Evolutionary conservation across 2,797 vertebrate species (phyloP).

Genomic region (Odontamblyopus lacepedii): DNA sequence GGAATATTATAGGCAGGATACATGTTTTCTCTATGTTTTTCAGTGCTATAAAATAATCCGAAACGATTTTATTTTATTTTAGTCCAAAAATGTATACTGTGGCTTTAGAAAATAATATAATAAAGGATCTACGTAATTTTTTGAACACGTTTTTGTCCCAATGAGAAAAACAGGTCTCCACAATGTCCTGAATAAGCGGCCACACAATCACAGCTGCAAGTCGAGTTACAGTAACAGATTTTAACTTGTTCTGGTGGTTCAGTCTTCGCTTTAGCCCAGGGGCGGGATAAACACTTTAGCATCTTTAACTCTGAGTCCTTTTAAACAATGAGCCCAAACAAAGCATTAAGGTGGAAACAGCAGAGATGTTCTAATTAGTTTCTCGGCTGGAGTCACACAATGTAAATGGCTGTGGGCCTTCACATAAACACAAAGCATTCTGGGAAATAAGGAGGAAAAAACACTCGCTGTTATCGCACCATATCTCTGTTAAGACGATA

Average conservation of each 20-base stretch:
- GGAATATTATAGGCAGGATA: too few relatives aligned
- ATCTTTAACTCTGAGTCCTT: constrained; percentile 86
- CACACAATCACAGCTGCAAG: background rate
- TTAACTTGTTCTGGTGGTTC: background rate
- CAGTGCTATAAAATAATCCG: too few relatives aligned
- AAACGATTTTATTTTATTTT: too few relatives aligned
- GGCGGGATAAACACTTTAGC: constrained; percentile 81
- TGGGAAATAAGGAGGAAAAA: constrained; percentile 24
- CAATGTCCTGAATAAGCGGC: too few relatives aligned
- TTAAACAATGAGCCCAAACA: constrained; percentile 93
- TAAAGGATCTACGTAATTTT: too few relatives aligned
- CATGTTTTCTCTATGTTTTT: too few relatives aligned
- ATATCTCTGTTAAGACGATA: constrained; percentile 14
- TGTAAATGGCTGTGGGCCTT: constrained; percentile 69
- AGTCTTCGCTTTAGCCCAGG: background rate
- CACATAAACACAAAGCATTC: constrained; percentile 30
- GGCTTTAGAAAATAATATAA: too few relatives aligned
- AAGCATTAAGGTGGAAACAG: constrained; percentile 96
- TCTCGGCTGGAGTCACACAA: constrained; percentile 81
- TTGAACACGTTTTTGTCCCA: too few relatives aligned
- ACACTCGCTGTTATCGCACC: constrained; percentile 3
- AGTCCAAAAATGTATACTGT: too few relatives aligned
- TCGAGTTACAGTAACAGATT: background rate
- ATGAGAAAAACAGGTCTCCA: too few relatives aligned
- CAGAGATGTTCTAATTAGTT: constrained; percentile 92